Conservation (phyloP, 1,140 invertebrate species). For the Nilaparvata lugens region DNA sequence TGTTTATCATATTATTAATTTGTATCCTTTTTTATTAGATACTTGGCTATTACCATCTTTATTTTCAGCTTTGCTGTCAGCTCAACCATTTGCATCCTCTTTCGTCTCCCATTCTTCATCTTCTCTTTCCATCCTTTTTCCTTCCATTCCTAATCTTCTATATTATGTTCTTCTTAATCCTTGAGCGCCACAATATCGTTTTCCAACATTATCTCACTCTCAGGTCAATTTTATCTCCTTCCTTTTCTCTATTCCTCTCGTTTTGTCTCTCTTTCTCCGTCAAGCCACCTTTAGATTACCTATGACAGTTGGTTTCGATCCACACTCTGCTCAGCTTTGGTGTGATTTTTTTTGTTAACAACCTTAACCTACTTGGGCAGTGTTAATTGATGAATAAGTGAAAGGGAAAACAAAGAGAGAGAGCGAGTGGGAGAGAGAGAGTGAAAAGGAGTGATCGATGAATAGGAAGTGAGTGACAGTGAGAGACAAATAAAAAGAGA, state of each 20-base stretch:
- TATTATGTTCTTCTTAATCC: not conserved
- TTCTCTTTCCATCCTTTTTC: not conserved
- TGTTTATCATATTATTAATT: too few species aligned
- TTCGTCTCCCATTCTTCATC: not conserved
- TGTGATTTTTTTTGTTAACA: too few species aligned
- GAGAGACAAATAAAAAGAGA: slow-evolving; percentile 6
- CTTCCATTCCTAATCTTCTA: not conserved
- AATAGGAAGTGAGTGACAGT: slow-evolving; percentile 3
- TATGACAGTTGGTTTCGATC: too few species aligned
- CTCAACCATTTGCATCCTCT: too few species aligned
- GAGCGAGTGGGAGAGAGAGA: not conserved
- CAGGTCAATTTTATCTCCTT: not conserved
- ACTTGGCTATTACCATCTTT: too few species aligned
- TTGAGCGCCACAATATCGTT: not conserved
- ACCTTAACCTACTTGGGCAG: too few species aligned
- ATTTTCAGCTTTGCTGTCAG: not conserved
- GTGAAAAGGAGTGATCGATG: not conserved
- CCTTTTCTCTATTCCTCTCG: not conserved
- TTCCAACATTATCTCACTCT: not conserved
- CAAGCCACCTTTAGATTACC: too few species aligned
- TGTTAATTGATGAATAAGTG: too few species aligned
- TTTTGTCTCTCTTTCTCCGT: not conserved
- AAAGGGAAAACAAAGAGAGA: not conserved
- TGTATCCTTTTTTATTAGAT: too few species aligned
- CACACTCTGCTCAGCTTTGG: too few species aligned